Base-by-base conservation (phyloP, 2,888 invertebrate genomes). In the Epirrhoe alternata region DNA sequence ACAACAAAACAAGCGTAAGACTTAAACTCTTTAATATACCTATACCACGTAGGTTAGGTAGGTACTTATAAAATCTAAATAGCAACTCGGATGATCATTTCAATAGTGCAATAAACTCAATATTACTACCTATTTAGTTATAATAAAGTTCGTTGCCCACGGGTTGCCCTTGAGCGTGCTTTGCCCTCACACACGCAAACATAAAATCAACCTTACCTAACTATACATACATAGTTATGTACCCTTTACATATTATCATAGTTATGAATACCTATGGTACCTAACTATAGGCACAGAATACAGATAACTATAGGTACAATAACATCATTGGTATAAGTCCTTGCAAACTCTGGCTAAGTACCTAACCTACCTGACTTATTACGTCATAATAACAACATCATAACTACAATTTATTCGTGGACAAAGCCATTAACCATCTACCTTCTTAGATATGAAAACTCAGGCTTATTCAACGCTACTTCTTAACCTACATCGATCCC, bases 111-210 rank as follows among this genome's bases (percentile, higher is more conserved):
- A 58, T 50, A 59, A 66, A 58, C 59, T 62, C 62, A 55, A 58
- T 66, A 54, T 6, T 6, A 5, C 5, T 45, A 47, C 14, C 14
- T 47, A 47, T 14, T 42, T 31, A 64, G 12, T 42, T 12, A 42
- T 42, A 12, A 24, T n/a, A 35, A 61, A 61, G 90, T 89, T 90
- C 90, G 83, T 87, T 87, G 87, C 79, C 88, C 90, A 83, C 70
- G 77, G 81, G 75, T 77, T 89, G 90, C 87, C 91, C 90, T 92
- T 91, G 91, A 89, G 86, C 85, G 89, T 85, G 83, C 88, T 85
- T 87, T 88, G 89, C 88, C 86, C 88, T 81, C 84, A 74, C 80
- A 76, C 80, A 74, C 53, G 50, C 62, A 59, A 77, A 77, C 73
- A 70, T 70, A 16, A 61, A 54, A 42, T 55, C 64, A 42, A 42